Evolutionary conservation across 2,113 vertebrate species (phyloP).

Genomic region (Sander lucioperca): DNA sequence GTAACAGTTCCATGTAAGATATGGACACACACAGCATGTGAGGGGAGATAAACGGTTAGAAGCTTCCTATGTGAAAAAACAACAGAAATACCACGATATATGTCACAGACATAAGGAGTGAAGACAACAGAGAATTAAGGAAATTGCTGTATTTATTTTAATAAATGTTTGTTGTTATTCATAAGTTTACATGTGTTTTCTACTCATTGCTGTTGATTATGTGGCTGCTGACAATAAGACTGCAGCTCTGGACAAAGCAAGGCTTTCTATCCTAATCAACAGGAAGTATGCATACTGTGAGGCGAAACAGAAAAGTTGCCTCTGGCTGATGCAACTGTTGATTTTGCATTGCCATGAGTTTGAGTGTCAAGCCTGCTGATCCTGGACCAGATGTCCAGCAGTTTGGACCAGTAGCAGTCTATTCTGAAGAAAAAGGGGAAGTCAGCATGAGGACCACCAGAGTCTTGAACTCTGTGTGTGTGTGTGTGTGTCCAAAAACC

Average conservation of each 20-base stretch:
- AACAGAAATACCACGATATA: slow-evolving; percentile 19
- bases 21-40: slow-evolving; percentile 37
- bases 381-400: slow-evolving; percentile 22
- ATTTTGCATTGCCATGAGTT: slow-evolving; percentile 30
- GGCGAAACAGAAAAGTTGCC: slow-evolving; percentile 6
- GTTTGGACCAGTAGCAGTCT: slow-evolving; percentile 31
- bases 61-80: slow-evolving; percentile 68
- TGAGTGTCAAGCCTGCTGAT: slow-evolving; percentile 29
- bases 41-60: slow-evolving; percentile 64
- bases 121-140: slow-evolving; percentile 24
- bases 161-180: slow-evolving; percentile 13
- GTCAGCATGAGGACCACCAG: slow-evolving; percentile 2
- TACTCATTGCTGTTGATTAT: not conserved
- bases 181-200: not conserved
- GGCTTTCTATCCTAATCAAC: slow-evolving; percentile 15
- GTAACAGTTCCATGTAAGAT: slow-evolving; percentile 53
- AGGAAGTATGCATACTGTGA: not conserved
- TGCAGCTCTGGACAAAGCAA: slow-evolving; percentile 23
- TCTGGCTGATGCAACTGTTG: slow-evolving; percentile 16
- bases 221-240: slow-evolving; percentile 3
- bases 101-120: not conserved
- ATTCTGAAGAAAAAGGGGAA: slow-evolving; percentile 22
- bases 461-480: slow-evolving; percentile 31
- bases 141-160: slow-evolving; percentile 49
- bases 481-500: no score